phyloP scores from a whole-genome alignment of 2,888 invertebrate species.

The Tillus elongatus region DNA sequence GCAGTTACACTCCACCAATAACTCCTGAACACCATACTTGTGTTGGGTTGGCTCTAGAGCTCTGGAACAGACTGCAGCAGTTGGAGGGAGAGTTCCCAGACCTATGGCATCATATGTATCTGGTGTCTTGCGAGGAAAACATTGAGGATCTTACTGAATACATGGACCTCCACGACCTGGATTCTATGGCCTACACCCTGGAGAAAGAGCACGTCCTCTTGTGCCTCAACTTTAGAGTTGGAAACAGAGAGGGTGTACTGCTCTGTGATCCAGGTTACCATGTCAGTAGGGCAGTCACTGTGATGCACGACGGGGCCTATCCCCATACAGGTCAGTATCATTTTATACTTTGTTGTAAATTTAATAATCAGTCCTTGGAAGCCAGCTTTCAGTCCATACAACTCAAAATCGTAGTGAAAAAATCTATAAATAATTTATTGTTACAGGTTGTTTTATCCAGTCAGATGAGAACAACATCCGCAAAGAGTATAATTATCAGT shows the following conservation, averaged over 20 bases:
- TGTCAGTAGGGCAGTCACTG: constrained; percentile 73
- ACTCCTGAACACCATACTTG: constrained; percentile 75
- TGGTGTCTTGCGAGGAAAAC: constrained; percentile 85
- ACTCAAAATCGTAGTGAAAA: not conserved
- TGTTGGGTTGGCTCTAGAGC: constrained; percentile 77
- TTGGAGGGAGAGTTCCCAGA: constrained; percentile 59
- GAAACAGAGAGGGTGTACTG: constrained; percentile 65
- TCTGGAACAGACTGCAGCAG: constrained; percentile 55
- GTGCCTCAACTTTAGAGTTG: constrained; percentile 63
- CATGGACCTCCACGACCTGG: constrained; percentile 50
- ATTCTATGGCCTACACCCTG: constrained; percentile 49
- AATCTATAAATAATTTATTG: constrained; percentile 6
- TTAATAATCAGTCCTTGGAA: not conserved
- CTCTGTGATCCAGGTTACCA: constrained; percentile 89
- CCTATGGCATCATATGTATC: constrained; percentile 55
- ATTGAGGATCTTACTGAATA: constrained; percentile 54
- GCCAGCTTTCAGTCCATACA: not conserved
- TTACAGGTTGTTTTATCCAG: constrained; percentile 72
- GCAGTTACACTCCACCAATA: constrained; percentile 66
- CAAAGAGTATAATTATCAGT: constrained; percentile 77
- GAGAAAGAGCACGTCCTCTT: constrained; percentile 87
- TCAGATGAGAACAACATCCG: constrained; percentile 65
- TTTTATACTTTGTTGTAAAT: not conserved
- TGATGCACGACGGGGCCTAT: constrained; percentile 75
- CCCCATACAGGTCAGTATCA: constrained; percentile 67